Conservation (phyloP, 2,113 vertebrate genomes). For the Struthidea cinerea region DNA sequence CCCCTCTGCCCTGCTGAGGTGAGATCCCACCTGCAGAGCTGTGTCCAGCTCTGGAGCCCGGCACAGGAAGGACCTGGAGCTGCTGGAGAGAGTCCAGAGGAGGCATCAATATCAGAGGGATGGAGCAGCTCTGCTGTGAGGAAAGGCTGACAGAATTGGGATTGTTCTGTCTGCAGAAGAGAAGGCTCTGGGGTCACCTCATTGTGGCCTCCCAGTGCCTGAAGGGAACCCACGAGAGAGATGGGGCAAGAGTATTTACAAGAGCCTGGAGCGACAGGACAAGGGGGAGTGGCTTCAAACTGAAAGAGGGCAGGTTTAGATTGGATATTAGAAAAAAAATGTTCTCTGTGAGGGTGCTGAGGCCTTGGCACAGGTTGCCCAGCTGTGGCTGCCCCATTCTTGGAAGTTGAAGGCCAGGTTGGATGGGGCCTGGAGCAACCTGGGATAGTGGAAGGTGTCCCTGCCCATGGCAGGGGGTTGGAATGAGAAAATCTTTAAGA, state of each 20-base stretch:
- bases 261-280: neutral
- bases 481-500: neutral
- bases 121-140: neutral
- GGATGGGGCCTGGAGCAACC: accelerated
- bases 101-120: neutral
- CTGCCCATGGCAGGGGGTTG: neutral
- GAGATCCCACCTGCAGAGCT: neutral
- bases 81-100: neutral
- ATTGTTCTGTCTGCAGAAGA: neutral
- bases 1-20: neutral
- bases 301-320: neutral
- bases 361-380: neutral
- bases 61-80: neutral
- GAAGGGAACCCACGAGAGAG: neutral
- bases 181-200: neutral
- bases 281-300: neutral
- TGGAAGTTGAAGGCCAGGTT: neutral
- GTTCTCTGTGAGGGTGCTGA: neutral
- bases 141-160: neutral
- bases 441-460: neutral
- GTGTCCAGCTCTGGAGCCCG: accelerated
- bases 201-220: neutral
- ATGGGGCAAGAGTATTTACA: neutral
- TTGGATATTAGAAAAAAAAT: too few species aligned
- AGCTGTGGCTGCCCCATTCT: neutral